Conservation (phyloP, 2,888 invertebrate species). For the Silvanus unidentatus region DNA sequence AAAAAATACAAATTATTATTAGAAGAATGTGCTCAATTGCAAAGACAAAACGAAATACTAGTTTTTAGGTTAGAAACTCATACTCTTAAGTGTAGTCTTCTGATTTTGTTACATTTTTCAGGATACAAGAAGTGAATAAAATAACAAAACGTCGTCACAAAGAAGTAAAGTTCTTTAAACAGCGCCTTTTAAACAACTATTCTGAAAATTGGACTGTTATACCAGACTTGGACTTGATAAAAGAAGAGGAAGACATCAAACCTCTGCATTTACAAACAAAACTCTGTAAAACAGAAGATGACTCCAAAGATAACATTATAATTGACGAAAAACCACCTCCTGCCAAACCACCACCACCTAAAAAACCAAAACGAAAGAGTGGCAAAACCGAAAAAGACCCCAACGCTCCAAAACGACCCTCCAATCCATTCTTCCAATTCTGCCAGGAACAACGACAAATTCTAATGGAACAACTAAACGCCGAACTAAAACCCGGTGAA, state of each 20-base stretch:
- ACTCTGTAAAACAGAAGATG: conserved; percentile 36
- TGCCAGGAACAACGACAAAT: conserved; percentile 73
- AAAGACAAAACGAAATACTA: conserved; percentile 71
- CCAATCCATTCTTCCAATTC: conserved; percentile 76
- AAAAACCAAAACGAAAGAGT: conserved; percentile 55
- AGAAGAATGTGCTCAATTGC: conserved; percentile 68
- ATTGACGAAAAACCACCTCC: conserved; percentile 22
- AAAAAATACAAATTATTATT: conserved; percentile 67
- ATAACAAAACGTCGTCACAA: conserved; percentile 61
- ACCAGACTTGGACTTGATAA: conserved; percentile 31
- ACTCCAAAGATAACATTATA: conserved; percentile 31
- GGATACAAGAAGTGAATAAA: conserved; percentile 67
- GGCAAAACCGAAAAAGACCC: conserved; percentile 58
- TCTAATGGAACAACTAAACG: conserved; percentile 59
- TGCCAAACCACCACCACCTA: conserved; percentile 25
- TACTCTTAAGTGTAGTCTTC: conserved; percentile 4
- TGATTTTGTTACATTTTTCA: conserved; percentile 29
- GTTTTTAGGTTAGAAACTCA: conserved; percentile 53
- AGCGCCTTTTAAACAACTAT: conserved; percentile 61
- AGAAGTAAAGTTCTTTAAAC: conserved; percentile 63
- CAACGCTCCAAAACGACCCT: conserved; percentile 72
- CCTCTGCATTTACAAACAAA: conserved; percentile 32
- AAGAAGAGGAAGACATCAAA: conserved; percentile 50
- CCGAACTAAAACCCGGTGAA: conserved; percentile 54
- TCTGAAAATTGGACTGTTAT: conserved; percentile 59